Conservation (phyloP, 2,797 vertebrate genomes). For the Enteromius unitaeniatus region DNA sequence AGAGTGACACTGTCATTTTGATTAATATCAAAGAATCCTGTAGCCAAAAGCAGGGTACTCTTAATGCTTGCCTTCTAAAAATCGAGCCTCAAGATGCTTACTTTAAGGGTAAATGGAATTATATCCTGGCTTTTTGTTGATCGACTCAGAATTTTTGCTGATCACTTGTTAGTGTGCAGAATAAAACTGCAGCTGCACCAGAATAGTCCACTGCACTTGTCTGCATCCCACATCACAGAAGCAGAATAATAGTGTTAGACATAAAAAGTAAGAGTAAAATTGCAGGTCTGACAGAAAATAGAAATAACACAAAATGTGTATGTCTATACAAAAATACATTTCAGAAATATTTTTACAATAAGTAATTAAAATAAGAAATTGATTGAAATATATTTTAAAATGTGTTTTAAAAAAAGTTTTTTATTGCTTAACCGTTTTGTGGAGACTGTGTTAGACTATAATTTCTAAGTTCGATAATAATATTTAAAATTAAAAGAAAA, state of each 20-base stretch:
- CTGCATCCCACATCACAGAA: not conserved
- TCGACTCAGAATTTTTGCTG: not conserved
- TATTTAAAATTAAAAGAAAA: not conserved
- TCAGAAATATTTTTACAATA: not conserved
- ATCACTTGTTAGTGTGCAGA: not conserved
- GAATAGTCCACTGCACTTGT: not conserved
- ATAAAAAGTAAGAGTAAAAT: not conserved
- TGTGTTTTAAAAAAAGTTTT: not conserved
- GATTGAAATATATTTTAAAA: not conserved
- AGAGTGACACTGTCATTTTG: not conserved
- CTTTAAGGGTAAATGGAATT: not conserved
- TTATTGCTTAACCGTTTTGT: not conserved
- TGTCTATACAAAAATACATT: not conserved
- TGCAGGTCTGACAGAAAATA: not conserved
- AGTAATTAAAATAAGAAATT: not conserved
- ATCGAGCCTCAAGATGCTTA: constrained; percentile 1
- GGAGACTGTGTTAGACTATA: not conserved
- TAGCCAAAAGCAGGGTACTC: not conserved
- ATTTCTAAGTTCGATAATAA: not conserved
- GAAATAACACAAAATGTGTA: not conserved
- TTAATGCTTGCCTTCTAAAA: not conserved
- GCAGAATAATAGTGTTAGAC: not conserved
- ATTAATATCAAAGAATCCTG: not conserved
- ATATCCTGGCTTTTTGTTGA: not conserved
- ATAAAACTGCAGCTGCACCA: not conserved